Conservation (phyloP, 2,797 vertebrate genomes). For the Gymnoscopelus braueri region DNA sequence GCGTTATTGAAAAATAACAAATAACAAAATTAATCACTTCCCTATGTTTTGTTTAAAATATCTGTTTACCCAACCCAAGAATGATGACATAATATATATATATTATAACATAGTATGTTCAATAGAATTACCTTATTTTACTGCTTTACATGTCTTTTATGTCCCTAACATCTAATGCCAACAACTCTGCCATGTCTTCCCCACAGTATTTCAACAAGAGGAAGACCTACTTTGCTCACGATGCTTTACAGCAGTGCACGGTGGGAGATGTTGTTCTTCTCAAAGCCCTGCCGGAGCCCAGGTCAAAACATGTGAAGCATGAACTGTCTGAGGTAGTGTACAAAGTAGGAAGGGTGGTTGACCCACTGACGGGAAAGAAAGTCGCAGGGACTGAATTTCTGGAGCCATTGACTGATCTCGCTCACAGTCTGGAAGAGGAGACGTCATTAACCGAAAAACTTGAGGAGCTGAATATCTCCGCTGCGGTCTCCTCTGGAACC, state of each 20-base stretch:
- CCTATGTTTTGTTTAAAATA: too few species aligned
- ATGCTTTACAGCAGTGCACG: constrained; percentile 88
- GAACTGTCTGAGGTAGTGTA: constrained; percentile 93
- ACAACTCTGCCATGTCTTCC: constrained; percentile 13
- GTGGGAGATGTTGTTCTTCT: constrained; percentile 93
- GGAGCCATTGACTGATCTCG: constrained; percentile 80
- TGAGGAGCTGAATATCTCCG: constrained; percentile 83
- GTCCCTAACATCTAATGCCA: background rate
- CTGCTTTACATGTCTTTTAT: too few species aligned
- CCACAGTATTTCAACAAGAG: constrained; percentile 94
- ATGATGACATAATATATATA: too few species aligned
- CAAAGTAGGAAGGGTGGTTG: constrained; percentile 92
- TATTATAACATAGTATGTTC: background rate
- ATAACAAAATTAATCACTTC: too few species aligned
- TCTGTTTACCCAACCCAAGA: too few species aligned
- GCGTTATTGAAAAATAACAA: too few species aligned
- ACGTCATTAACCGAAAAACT: constrained; percentile 81
- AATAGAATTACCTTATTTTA: background rate
- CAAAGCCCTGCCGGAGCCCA: constrained; percentile 87
- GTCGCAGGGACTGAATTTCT: constrained; percentile 87
- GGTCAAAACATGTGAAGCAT: constrained; percentile 92
- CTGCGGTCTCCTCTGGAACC: constrained; percentile 61
- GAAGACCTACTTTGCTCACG: constrained; percentile 97
- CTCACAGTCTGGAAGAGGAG: constrained; percentile 60
- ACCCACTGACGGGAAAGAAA: constrained; percentile 90